Conservation (phyloP, 2,888 invertebrate genomes). For the Nyleta sp. region DNA sequence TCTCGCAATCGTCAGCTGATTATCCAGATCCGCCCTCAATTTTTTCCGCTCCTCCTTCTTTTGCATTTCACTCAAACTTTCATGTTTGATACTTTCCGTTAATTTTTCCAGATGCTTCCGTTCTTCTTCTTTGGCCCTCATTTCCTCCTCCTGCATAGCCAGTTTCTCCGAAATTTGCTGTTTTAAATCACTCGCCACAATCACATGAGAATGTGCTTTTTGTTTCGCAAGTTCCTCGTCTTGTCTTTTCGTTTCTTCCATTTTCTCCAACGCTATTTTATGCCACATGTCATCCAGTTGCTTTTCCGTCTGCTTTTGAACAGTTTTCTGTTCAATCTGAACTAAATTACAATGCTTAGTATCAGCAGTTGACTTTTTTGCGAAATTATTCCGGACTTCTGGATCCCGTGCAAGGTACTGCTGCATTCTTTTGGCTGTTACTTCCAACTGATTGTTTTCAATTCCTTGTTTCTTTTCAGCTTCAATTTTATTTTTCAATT, state of each 20-base stretch:
- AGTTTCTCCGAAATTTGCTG: constrained; percentile 73
- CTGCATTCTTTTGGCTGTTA: constrained; percentile 81
- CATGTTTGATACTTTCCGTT: constrained; percentile 67
- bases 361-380: constrained; percentile 83
- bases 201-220: constrained; percentile 51
- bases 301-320: constrained; percentile 83
- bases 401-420: constrained; percentile 82
- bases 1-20: constrained; percentile 70
- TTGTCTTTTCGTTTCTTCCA: constrained; percentile 78
- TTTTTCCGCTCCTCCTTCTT: constrained; percentile 67
- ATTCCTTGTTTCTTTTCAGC: constrained; percentile 83
- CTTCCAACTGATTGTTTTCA: constrained; percentile 84
- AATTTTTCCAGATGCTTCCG: constrained; percentile 68
- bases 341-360: constrained; percentile 84
- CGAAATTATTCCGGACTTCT: constrained; percentile 82
- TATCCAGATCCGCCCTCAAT: constrained; percentile 73
- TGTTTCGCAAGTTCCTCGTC: constrained; percentile 68
- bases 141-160: constrained; percentile 68
- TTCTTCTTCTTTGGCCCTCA: constrained; percentile 69
- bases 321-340: constrained; percentile 86
- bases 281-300: constrained; percentile 86
- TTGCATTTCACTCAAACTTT: constrained; percentile 68
- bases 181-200: constrained; percentile 64
- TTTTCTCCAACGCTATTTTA: constrained; percentile 84
- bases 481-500: constrained; percentile 83